Conservation (phyloP, 2,113 vertebrate species). For the Centropristis striata region DNA sequence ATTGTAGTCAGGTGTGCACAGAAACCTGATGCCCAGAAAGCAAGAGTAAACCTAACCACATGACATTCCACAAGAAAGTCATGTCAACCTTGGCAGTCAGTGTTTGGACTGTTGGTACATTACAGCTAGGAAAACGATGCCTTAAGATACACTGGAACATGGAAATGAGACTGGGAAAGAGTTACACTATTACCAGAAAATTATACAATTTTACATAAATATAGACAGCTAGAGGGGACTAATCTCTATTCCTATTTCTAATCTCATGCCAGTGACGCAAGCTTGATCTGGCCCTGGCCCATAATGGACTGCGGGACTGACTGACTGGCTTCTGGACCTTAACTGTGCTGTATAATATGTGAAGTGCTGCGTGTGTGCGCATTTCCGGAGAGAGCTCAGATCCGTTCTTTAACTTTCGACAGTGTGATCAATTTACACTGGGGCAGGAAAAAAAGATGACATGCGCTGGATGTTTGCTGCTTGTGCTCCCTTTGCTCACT, state of each 20-base stretch:
- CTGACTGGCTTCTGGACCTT: constrained; percentile 28
- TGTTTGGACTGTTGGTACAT: constrained; percentile 13
- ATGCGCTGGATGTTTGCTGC: constrained; percentile 74
- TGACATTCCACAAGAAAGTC: constrained; percentile 72
- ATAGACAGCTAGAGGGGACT: not conserved
- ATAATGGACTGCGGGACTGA: constrained; percentile 47
- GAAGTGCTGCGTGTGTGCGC: constrained; percentile 47
- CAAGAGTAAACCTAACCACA: constrained; percentile 67
- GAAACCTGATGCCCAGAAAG: constrained; percentile 66
- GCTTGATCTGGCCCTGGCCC: constrained; percentile 32
- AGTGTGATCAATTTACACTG: constrained; percentile 87
- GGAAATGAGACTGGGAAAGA: not conserved
- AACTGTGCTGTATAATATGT: constrained; percentile 35
- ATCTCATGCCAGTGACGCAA: constrained; percentile 14
- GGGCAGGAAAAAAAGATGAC: constrained; percentile 85
- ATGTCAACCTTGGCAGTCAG: constrained; percentile 60
- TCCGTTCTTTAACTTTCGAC: constrained; percentile 77
- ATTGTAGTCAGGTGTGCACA: constrained; percentile 53
- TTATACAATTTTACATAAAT: not conserved
- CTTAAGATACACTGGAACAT: not conserved
- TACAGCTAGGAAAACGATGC: not conserved
- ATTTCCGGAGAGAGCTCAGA: constrained; percentile 73
- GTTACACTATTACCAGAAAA: not conserved
- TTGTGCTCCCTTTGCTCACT: constrained; percentile 68
- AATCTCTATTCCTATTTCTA: not conserved